These are phyloP conservation scores for Autographa gamma DNA, from an alignment of 2,888 invertebrate genomes.

Conservation along the genomic window DNA sequence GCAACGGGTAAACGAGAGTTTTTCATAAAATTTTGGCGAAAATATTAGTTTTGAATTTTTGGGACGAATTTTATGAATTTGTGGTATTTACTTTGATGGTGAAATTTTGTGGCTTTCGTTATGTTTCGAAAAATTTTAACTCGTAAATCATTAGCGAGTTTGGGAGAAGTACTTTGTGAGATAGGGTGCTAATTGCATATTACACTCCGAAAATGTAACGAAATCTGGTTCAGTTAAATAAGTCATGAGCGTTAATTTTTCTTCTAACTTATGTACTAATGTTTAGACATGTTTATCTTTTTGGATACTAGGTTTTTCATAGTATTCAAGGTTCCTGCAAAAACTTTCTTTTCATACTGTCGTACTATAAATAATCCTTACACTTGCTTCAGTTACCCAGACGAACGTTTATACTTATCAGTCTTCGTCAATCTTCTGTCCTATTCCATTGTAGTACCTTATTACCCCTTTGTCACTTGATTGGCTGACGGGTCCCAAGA, in stretches of 20 bases:
- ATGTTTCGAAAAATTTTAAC: not conserved
- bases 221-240: not conserved
- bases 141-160: not conserved
- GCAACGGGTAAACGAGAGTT: slow-evolving; percentile 9
- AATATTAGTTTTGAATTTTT: slow-evolving; percentile 21
- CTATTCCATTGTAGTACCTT: slow-evolving; percentile 32
- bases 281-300: not conserved
- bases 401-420: slow-evolving; percentile 16
- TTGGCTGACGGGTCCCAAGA: slow-evolving; percentile 27
- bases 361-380: no score
- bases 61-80: slow-evolving; percentile 29
- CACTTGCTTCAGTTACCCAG: no score
- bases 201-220: slow-evolving; percentile 5
- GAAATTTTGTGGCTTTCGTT: not conserved
- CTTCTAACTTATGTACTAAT: not conserved
- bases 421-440: slow-evolving; percentile 25
- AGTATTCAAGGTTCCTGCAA: no score
- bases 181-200: not conserved
- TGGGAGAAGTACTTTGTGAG: not conserved
- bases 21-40: slow-evolving; percentile 15
- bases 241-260: not conserved
- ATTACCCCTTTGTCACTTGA: slow-evolving; percentile 33
- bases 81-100: slow-evolving; percentile 5
- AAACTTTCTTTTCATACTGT: no score
- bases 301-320: not conserved